Evolutionary conservation across 1,140 invertebrate genomes (phyloP).

Genomic region (Chrysopa pallens): DNA sequence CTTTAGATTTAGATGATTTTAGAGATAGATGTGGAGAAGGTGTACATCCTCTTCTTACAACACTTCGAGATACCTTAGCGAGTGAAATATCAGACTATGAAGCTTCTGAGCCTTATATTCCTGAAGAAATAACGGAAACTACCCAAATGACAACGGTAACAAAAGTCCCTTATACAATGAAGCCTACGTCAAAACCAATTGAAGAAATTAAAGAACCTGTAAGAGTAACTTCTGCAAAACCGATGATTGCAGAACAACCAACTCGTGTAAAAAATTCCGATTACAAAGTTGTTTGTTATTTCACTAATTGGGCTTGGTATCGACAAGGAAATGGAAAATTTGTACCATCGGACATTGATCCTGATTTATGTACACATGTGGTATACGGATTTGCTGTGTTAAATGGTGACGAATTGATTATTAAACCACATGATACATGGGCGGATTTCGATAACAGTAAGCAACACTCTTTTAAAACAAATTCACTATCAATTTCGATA

Average conservation of each 20-base stretch:
- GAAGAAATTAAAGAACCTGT: slow-evolving; percentile 6
- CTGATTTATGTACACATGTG: slow-evolving; percentile 50
- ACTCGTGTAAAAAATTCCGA: slow-evolving; percentile 11
- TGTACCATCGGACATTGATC: slow-evolving; percentile 43
- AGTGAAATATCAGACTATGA: slow-evolving; percentile 20
- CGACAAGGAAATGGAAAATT: slow-evolving; percentile 39
- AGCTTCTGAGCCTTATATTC: not conserved
- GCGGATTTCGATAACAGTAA: slow-evolving; percentile 45
- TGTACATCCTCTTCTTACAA: slow-evolving; percentile 51
- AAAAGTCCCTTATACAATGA: not conserved
- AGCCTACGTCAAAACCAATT: slow-evolving; percentile 5
- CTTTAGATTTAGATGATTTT: slow-evolving; percentile 75
- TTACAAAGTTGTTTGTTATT: slow-evolving; percentile 48
- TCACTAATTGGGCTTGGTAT: slow-evolving; percentile 54
- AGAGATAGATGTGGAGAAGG: slow-evolving; percentile 53
- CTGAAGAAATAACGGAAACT: slow-evolving; percentile 3
- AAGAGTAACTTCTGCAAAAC: not conserved
- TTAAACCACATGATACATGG: slow-evolving; percentile 49
- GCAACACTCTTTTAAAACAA: slow-evolving; percentile 5
- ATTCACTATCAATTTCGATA: too few relatives aligned
- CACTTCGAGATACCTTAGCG: slow-evolving; percentile 42
- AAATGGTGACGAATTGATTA: slow-evolving; percentile 32
- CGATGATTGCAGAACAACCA: not conserved
- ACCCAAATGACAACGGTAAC: not conserved
- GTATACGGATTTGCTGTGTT: slow-evolving; percentile 55